phyloP scores from a whole-genome alignment of 2,888 invertebrate species.

The Mesopsocus fuscifrons region DNA sequence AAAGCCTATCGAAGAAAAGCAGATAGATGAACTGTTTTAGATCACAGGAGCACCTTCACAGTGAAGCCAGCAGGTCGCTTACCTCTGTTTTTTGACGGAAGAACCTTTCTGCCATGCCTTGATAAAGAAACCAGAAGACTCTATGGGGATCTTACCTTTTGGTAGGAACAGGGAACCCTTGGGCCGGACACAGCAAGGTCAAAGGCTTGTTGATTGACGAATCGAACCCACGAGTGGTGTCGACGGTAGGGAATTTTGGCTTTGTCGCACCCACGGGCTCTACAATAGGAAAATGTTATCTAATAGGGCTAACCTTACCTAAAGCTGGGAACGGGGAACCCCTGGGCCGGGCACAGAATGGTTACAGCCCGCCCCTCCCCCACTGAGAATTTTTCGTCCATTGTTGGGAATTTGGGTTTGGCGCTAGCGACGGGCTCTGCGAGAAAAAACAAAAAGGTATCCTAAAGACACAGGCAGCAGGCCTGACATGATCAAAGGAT shows the following conservation, averaged over 20 bases:
- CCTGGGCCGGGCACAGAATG: slow-evolving; percentile 53
- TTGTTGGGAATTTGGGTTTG: slow-evolving; percentile 34
- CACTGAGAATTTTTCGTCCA: slow-evolving; percentile 23
- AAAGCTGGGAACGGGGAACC: slow-evolving; percentile 36
- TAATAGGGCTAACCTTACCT: slow-evolving; percentile 30
- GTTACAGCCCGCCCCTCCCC: slow-evolving; percentile 25
- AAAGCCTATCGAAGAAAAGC: too few relatives aligned
- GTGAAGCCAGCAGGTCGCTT: too few relatives aligned
- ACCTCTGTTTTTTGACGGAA: too few relatives aligned
- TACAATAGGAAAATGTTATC: slow-evolving; percentile 22
- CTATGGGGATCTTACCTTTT: slow-evolving; percentile 53
- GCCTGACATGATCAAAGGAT: too few relatives aligned
- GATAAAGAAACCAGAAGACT: too few relatives aligned
- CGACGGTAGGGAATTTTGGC: slow-evolving; percentile 34
- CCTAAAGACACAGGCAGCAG: slow-evolving; percentile 10
- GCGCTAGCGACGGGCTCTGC: slow-evolving; percentile 39
- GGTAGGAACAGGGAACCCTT: slow-evolving; percentile 53
- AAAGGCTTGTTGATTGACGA: slow-evolving; percentile 24
- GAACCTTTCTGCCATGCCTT: too few relatives aligned
- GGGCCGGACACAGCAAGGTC: slow-evolving; percentile 52
- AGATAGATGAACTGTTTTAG: too few relatives aligned
- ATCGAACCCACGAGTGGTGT: slow-evolving; percentile 22
- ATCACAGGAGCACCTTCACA: slow-evolving; percentile 7
- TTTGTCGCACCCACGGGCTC: slow-evolving; percentile 61
- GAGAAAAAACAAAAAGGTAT: slow-evolving; percentile 11